Percentiles rank a stretch among this genome's conserved stretches.
Conservation (phyloP, 2,797 vertebrate genomes). For the Novumbra hubbsi region DNA sequence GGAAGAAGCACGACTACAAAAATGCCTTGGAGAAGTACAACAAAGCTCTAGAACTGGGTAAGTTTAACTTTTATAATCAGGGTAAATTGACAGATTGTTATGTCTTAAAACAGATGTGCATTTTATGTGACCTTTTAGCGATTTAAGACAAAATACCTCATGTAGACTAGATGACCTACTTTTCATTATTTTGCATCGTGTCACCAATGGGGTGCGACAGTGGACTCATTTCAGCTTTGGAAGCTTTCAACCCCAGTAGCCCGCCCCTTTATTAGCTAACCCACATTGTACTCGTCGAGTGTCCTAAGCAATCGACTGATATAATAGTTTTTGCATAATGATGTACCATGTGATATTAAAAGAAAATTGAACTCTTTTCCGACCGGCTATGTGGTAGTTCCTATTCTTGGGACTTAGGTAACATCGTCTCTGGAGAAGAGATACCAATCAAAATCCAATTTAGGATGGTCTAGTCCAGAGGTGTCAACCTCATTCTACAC, state of each 20-base stretch:
- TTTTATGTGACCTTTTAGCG: too few species aligned
- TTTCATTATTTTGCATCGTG: conserved; percentile 40
- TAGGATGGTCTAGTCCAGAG: too few species aligned
- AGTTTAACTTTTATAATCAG: conserved; percentile 25
- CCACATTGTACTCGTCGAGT: not conserved
- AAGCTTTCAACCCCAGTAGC: conserved; percentile 40
- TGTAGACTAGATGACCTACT: conserved; percentile 61
- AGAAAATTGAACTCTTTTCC: not conserved
- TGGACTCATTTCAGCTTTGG: not conserved
- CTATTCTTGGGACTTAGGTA: not conserved
- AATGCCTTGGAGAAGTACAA: conserved; percentile 81
- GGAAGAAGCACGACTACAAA: conserved; percentile 66
- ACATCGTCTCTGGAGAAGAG: not conserved
- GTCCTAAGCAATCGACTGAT: not conserved
- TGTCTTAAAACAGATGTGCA: not conserved
- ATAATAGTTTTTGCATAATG: not conserved
- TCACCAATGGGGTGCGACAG: conserved; percentile 49
- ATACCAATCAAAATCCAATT: not conserved
- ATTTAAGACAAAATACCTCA: not conserved
- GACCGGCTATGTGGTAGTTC: not conserved
- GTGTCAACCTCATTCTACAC: too few species aligned
- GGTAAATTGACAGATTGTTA: not conserved
- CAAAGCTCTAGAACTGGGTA: conserved; percentile 76
- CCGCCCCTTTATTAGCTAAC: conserved; percentile 48
- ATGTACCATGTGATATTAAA: not conserved